Evolutionary conservation across 1,140 invertebrate species (phyloP).

Genomic region (Brachionus rubens): DNA sequence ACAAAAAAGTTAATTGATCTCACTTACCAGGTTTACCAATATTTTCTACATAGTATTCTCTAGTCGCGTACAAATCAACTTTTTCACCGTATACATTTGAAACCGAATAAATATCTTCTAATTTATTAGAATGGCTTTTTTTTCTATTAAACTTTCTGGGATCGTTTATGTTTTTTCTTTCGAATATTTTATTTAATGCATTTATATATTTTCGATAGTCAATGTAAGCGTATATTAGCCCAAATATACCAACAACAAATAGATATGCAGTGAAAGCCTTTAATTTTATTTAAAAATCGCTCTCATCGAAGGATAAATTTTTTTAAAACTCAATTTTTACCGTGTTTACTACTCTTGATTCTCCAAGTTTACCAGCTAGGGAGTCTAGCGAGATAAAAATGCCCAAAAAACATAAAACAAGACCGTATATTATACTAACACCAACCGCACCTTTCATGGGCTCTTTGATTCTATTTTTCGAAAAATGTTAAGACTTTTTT

Average conservation of each 20-base stretch:
- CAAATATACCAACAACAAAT: background rate
- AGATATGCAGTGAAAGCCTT: constrained; percentile 13
- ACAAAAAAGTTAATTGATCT: too few relatives aligned
- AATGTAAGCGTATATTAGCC: background rate
- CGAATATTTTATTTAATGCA: background rate
- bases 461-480: background rate
- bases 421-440: constrained; percentile 26
- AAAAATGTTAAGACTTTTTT: background rate
- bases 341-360: constrained; percentile 8
- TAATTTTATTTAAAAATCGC: too few relatives aligned
- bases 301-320: too few relatives aligned
- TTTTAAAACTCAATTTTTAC: too few relatives aligned
- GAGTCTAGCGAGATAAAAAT: constrained; percentile 35
- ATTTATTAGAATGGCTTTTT: constrained; percentile 14
- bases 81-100: too few relatives aligned
- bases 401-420: background rate
- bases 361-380: constrained; percentile 17
- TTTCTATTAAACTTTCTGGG: background rate
- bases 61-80: background rate
- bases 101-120: background rate
- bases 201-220: constrained; percentile 9
- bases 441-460: constrained; percentile 18
- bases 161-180: background rate
- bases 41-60: too few relatives aligned
- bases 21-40: too few relatives aligned